Conservation (phyloP, 1,140 invertebrate species). For the Sycophila sp. region DNA sequence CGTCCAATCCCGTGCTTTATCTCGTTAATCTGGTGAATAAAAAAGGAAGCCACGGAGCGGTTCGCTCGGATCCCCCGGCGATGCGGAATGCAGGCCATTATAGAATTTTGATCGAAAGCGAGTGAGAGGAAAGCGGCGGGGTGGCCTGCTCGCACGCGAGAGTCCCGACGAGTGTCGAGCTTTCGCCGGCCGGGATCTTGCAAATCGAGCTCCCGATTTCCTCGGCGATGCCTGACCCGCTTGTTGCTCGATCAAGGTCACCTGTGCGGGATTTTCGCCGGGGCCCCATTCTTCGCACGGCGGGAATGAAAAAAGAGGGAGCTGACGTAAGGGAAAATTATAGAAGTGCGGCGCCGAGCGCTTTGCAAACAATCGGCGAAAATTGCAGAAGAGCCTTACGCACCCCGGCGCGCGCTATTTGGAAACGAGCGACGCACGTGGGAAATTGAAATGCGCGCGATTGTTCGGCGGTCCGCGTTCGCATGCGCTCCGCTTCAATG, state of each 20-base stretch:
- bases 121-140: slow-evolving; percentile 22
- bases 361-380: neutral
- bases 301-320: neutral
- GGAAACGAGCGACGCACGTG: slow-evolving; percentile 9
- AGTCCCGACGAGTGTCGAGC: neutral
- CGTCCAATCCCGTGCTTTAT: too few species aligned
- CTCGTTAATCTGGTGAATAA: too few species aligned
- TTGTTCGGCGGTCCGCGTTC: neutral
- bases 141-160: neutral
- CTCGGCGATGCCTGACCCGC: neutral
- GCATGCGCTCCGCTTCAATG: neutral
- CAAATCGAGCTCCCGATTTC: neutral
- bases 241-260: slow-evolving; percentile 21
- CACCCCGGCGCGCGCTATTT: neutral
- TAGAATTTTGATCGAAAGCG: slow-evolving; percentile 24
- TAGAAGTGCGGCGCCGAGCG: neutral
- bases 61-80: too few species aligned
- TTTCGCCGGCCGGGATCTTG: slow-evolving; percentile 10
- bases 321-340: neutral
- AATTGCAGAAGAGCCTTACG: neutral
- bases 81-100: slow-evolving; percentile 18
- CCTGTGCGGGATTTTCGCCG: too few species aligned
- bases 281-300: too few species aligned
- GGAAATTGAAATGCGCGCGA: neutral
- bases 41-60: too few species aligned